Conservation (phyloP, 2,113 vertebrate genomes). For the Dunckerocampus dactyliophorus region DNA sequence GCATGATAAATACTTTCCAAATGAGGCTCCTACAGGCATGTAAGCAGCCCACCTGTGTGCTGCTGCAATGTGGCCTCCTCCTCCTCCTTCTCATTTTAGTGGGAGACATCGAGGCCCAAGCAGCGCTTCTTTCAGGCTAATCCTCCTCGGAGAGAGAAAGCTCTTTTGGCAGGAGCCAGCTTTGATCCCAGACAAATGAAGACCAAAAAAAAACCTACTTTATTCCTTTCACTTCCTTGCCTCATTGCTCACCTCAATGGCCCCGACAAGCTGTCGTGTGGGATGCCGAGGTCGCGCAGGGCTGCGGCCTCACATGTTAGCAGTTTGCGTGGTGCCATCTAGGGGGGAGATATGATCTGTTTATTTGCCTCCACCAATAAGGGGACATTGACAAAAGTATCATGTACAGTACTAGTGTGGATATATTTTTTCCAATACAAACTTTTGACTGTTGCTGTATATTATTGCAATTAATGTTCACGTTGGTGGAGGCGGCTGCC, state of each 20-base stretch:
- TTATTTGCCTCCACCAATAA: no score
- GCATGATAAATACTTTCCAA: constrained; percentile 44
- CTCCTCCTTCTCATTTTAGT: constrained; percentile 16
- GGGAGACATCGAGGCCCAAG: constrained; percentile 10
- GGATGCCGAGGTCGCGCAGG: constrained; percentile 40
- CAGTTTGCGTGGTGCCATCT: background rate
- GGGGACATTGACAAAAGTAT: no score
- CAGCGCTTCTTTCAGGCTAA: constrained; percentile 56
- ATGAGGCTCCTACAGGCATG: constrained; percentile 13
- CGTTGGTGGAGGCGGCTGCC: no score
- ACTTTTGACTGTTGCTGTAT: no score
- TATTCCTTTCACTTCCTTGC: constrained; percentile 56
- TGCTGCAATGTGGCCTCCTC: constrained; percentile 18
- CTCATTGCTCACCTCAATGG: constrained; percentile 40
- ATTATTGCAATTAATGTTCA: no score
- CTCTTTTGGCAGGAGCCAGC: constrained; percentile 42
- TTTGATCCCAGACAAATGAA: constrained; percentile 66
- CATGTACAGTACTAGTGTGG: no score
- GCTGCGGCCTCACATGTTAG: constrained; percentile 15
- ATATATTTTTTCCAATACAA: no score
- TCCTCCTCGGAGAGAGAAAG: constrained; percentile 57
- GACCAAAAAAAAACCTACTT: constrained; percentile 57
- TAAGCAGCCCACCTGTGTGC: constrained; percentile 35
- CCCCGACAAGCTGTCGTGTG: constrained; percentile 20
- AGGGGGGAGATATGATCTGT: background rate